These are phyloP conservation scores for Lathamus discolor DNA, from an alignment of 2,113 vertebrate genomes.

Conservation along the genomic window DNA sequence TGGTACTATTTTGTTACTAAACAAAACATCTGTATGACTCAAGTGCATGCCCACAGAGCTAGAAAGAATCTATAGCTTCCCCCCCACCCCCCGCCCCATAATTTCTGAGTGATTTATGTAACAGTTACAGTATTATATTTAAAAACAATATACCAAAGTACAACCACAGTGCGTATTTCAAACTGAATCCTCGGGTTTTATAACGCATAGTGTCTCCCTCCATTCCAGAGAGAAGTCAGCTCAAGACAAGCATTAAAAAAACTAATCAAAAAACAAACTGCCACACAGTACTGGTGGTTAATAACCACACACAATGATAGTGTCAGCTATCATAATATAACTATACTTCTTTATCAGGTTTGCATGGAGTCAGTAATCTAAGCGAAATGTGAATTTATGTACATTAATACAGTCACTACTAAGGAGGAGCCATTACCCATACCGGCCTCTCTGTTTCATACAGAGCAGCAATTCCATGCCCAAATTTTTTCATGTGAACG, in stretches of 20 bases:
- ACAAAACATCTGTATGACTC: not conserved
- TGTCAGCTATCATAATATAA: not conserved
- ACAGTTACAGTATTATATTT: not conserved
- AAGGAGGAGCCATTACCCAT: not conserved
- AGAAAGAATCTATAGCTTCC: not conserved
- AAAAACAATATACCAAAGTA: not conserved
- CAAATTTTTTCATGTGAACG: not conserved
- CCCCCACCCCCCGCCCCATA: rapidly evolving
- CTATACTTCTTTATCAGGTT: not conserved
- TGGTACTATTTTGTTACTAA: not conserved
- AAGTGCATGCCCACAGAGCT: not conserved
- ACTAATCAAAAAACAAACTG: not conserved
- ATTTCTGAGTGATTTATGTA: not conserved
- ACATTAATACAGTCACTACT: not conserved
- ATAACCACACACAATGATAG: rapidly evolving
- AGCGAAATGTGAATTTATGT: not conserved
- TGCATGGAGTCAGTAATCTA: not conserved
- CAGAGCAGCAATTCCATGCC: not conserved
- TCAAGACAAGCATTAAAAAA: not conserved
- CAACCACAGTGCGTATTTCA: not conserved
- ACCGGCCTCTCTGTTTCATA: not conserved
- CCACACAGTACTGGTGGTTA: not conserved
- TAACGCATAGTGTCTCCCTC: not conserved
- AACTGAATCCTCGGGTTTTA: not conserved
- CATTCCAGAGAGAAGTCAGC: not conserved